Evolutionary conservation across 2,888 invertebrate species (phyloP), one percentile per base, ranked within the genome.

Genomic region (Plebejus argus): DNA sequence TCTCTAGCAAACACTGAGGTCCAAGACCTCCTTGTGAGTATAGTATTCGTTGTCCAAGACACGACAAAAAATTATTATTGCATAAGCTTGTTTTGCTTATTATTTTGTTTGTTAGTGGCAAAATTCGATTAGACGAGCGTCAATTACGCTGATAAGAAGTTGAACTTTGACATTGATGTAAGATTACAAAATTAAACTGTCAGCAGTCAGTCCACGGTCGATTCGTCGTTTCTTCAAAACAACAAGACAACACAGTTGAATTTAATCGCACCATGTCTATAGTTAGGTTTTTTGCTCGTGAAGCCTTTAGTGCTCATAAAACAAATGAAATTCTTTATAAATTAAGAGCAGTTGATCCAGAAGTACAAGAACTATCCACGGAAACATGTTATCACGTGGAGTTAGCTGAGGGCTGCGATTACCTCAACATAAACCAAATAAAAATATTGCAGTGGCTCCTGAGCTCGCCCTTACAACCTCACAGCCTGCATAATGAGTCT

Each of bases 321-420:
- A 95, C 94, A 74, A 89, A 90, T 78, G 95, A 95, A 85, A 93
- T 96, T 79, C 86, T 96, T 61, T 87, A 88, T 56, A 95, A 95
- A 83, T 87, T 96, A 79, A 94, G 94, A 85, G 78, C 82, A 45
- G 88, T 94, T 77, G 92, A 94, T 84, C 76, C 84, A 28, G 88
- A 93, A 79, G 90, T 97, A n/a, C 86, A 83, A 66, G 85, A 90
- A 56, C 82, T 97, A 23, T 94, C 96, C 78, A 96, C 96, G 7
- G 98, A 98, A 91, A 92, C 96, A 81, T 98, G 98, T 91, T 98
- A 96, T 90, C 97, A 98, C 88, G 95, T 98, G 79, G 97, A 97
- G 88, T 89, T 95, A 35, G 87, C 84, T 28, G 91, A 94, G 79
- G 90, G 90, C 58, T 89, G 91, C 82, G 89, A 93, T 79, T 88